These are phyloP conservation scores for Drosophila paramelanica DNA, from an alignment of 2,888 invertebrate species.

Conservation along the genomic window DNA sequence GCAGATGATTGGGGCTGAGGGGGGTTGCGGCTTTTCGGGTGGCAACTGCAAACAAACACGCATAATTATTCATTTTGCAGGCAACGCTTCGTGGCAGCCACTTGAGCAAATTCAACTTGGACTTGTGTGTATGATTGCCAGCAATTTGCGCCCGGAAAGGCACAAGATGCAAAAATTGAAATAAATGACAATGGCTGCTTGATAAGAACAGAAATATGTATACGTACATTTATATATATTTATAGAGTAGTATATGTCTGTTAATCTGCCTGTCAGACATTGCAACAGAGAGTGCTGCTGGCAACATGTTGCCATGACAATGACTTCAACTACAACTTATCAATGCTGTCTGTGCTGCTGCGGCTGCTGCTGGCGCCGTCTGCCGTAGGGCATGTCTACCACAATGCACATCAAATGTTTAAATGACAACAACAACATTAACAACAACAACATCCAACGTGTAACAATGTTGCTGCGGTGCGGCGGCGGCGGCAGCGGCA, in stretches of 20 bases:
- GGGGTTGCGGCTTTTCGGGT: conserved; percentile 7
- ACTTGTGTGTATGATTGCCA: conserved; percentile 43
- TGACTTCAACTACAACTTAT: conserved; percentile 63
- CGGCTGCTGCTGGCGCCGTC: conserved; percentile 52
- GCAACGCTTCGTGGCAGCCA: conserved; percentile 53
- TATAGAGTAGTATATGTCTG: conserved; percentile 21
- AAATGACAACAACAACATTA: conserved; percentile 67
- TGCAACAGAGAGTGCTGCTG: conserved; percentile 50
- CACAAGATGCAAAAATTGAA: conserved; percentile 73
- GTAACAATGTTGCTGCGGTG: conserved; percentile 49
- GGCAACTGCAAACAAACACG: conserved; percentile 23
- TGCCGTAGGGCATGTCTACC: conserved; percentile 62
- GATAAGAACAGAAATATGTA: conserved; percentile 38
- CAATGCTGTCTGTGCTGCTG: conserved; percentile 30
- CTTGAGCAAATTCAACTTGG: conserved; percentile 56
- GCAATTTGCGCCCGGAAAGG: conserved; percentile 68
- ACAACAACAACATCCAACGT: conserved; percentile 39
- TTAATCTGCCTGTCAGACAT: conserved; percentile 40
- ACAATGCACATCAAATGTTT: conserved; percentile 79
- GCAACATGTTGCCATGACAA: conserved; percentile 80
- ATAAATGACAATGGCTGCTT: conserved; percentile 71
- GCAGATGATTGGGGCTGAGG: no score
- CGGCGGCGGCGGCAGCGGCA: conserved; percentile 53
- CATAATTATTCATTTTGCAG: conserved; percentile 72
- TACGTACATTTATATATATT: background rate